phyloP scores from a whole-genome alignment of 23 tunicate species.

The Ciona savignyi region DNA sequence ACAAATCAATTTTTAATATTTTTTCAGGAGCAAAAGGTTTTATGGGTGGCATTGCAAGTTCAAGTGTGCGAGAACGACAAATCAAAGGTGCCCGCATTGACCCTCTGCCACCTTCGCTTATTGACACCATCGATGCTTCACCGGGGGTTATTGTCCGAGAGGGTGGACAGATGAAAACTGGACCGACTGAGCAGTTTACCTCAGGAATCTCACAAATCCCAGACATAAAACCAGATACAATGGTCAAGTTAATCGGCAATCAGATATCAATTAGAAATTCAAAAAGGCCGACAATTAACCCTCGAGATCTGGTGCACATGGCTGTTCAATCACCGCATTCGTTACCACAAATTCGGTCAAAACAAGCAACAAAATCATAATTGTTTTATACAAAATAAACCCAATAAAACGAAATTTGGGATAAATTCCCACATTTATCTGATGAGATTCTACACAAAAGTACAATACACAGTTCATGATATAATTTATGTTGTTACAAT shows the following conservation, averaged over 20 bases:
- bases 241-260: neutral
- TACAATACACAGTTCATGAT: too few relatives aligned
- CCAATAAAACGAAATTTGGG: too few relatives aligned
- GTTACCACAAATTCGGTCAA: neutral
- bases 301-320: neutral
- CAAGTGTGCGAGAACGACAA: slow-evolving; percentile 1
- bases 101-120: slow-evolving; percentile 82
- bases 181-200: slow-evolving; percentile 41
- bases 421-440: too few relatives aligned
- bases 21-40: neutral
- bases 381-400: neutral
- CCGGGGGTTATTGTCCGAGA: slow-evolving; percentile 88
- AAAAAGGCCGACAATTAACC: neutral
- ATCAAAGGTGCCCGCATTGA: slow-evolving; percentile 27
- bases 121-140: slow-evolving; percentile 85
- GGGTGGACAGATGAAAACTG: slow-evolving; percentile 63
- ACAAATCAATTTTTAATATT: too few relatives aligned
- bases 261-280: neutral
- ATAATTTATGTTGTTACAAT: too few relatives aligned
- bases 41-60: neutral
- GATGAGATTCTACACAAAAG: too few relatives aligned
- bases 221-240: neutral
- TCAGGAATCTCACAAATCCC: slow-evolving; percentile 10
- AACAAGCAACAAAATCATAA: neutral
- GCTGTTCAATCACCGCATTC: neutral